phyloP scores from a whole-genome alignment of 2,888 invertebrate genomes.

The Drosophila anomelani region DNA sequence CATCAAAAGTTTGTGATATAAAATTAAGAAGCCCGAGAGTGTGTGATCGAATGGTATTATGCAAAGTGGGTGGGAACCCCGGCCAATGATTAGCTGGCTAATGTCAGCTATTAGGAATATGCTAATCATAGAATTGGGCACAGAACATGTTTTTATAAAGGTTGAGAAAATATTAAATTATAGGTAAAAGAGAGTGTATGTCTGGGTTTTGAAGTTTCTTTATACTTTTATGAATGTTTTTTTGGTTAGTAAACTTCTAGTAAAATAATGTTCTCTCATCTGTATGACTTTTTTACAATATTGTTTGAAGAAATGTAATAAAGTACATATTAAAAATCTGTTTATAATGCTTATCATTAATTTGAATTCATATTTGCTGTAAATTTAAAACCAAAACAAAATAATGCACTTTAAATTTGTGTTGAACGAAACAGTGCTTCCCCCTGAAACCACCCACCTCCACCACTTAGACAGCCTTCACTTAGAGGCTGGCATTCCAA shows the following conservation, averaged over 20 bases:
- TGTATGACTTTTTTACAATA: neutral
- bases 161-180: neutral
- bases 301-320: neutral
- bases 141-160: neutral
- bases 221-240: neutral
- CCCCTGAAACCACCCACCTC: neutral
- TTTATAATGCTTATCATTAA: too few species aligned
- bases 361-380: too few species aligned
- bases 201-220: neutral
- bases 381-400: neutral
- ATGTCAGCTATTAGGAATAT: conserved; percentile 38
- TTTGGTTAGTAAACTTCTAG: neutral
- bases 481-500: conserved; percentile 31
- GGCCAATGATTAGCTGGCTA: conserved; percentile 55
- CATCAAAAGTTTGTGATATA: conserved; percentile 63
- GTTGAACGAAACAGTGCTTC: neutral
- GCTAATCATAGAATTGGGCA: conserved; percentile 15
- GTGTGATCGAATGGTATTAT: conserved; percentile 23
- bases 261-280: neutral
- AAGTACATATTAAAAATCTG: too few species aligned
- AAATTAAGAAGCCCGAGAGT: conserved; percentile 40
- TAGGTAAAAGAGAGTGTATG: neutral
- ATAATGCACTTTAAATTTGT: neutral
- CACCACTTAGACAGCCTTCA: conserved; percentile 21
- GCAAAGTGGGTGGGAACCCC: conserved; percentile 41